Evolutionary conservation across 2,113 vertebrate genomes (phyloP), one percentile per base, ranked within the genome.

Genomic region (Porphyrio hochstetteri): DNA sequence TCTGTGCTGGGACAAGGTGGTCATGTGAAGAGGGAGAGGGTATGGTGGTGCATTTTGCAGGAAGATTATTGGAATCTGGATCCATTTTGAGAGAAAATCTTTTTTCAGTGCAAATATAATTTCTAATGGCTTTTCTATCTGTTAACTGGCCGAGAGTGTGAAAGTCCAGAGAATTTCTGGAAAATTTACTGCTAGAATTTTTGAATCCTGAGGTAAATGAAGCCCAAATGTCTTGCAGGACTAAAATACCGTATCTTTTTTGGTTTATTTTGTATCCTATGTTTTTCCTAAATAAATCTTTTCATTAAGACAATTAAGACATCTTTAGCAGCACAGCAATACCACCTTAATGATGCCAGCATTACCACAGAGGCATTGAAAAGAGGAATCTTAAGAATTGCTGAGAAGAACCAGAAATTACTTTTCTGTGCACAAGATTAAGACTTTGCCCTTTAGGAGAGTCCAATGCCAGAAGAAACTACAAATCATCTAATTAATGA

Each of bases 1-100:
- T 56, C 16, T 0, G 0, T 42, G 46, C 0, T 57, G 36, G 27
- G 36, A 68, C n/a, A 53, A 10, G 27, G 25, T 35, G 33, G 8
- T 33, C 12, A 12, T 12, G 19, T 33, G 60, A 77, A 56, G 36
- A 67, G 16, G 1, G 0, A 67, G 10, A 61, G 23, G 33, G 1
- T 17, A 20, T 13, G 65, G 64, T 18, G 20, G 20, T 2, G 3
- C 4, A 23, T 76, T 83, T 67, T 61, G 15, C 44, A 21, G 16
- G 35, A 44, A 90, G 24, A 13, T 33, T 19, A 50, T 4, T 70
- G 15, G 27, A 65, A 36, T 20, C 40, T 70, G 25, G 17, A 7
- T 48, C 38, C 4, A 4, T 65, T 87, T 61, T 33, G 29, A 69
- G n/a, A 50, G 3, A 29, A 14, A 12, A 36, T 24, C 1, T 65